These are phyloP conservation scores for Plecturocebus donacophilus DNA, from an alignment of 2,113 vertebrate species.

Conservation along the genomic window DNA sequence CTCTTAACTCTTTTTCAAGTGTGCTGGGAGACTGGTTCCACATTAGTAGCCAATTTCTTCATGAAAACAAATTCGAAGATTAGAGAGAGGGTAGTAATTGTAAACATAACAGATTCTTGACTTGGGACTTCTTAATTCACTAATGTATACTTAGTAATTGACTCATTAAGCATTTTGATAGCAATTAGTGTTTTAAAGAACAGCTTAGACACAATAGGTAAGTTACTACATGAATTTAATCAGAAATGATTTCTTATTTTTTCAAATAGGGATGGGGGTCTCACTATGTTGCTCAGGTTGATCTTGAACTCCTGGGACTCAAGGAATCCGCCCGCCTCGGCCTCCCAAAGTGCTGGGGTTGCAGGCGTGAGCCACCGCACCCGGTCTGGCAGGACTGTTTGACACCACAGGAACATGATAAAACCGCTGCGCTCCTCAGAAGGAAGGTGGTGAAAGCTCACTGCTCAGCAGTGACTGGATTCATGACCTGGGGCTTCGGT, in stretches of 20 bases:
- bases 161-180: background rate
- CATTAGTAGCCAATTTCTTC: background rate
- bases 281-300: no score
- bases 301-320: no score
- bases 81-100: background rate
- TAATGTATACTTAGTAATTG: background rate
- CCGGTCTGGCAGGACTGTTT: no score
- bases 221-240: background rate
- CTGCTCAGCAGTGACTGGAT: background rate
- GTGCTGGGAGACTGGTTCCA: background rate
- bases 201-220: background rate
- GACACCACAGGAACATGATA: no score
- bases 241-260: no score
- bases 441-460: background rate
- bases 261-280: no score
- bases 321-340: fast-evolving
- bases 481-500: background rate
- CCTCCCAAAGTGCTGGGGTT: no score
- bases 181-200: background rate
- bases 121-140: background rate
- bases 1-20: background rate
- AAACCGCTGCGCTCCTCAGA: background rate
- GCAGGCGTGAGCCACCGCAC: no score
- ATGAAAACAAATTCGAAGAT: background rate
- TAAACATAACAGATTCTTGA: background rate